Conservation (phyloP, 2,888 invertebrate genomes). For the Himalopsyche anomala region DNA sequence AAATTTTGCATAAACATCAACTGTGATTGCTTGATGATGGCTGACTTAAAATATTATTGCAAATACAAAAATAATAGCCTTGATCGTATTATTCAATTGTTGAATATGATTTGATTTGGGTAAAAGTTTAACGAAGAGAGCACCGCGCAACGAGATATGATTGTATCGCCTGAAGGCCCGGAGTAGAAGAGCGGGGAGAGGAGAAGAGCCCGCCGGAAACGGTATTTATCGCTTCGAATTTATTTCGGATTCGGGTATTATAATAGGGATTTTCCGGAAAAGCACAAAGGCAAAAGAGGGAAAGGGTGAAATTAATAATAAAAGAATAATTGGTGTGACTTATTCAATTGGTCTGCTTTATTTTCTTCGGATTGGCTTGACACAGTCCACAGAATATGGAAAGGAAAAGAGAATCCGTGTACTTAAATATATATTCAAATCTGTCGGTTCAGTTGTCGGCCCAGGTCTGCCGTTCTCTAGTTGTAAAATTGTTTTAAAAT, state of each 20-base stretch:
- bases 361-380: neutral
- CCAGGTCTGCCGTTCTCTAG: too few relatives aligned
- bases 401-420: too few relatives aligned
- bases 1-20: too few relatives aligned
- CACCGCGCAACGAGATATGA: slow-evolving; percentile 1
- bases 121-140: slow-evolving; percentile 38
- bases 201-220: neutral
- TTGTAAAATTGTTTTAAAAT: too few relatives aligned
- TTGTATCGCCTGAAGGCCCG: slow-evolving; percentile 36
- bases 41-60: neutral
- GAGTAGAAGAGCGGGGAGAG: neutral
- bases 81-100: slow-evolving; percentile 24
- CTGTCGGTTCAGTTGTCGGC: too few relatives aligned
- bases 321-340: slow-evolving; percentile 39
- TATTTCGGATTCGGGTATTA: slow-evolving; percentile 36
- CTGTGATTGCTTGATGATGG: neutral
- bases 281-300: slow-evolving; percentile 14
- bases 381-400: too few relatives aligned
- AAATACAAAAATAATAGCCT: slow-evolving; percentile 17
- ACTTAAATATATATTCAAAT: too few relatives aligned
- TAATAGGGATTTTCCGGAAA: slow-evolving; percentile 36
- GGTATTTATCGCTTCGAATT: slow-evolving; percentile 37
- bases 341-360: slow-evolving; percentile 13
- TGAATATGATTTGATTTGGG: slow-evolving; percentile 27
- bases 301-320: slow-evolving; percentile 4